Base-by-base conservation (phyloP, 1,140 invertebrate genomes). In the Laupala kohalensis region DNA sequence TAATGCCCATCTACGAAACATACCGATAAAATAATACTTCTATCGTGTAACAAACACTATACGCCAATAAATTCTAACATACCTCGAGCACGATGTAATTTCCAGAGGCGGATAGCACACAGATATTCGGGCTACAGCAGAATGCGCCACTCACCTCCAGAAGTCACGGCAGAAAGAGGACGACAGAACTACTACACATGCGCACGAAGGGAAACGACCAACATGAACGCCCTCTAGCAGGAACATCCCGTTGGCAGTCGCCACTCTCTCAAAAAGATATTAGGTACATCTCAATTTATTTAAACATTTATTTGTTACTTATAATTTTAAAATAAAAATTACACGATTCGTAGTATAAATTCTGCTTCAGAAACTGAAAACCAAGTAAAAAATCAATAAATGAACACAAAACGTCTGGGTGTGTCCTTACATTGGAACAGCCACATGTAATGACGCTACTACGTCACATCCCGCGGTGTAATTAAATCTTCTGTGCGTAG, bases 131-230 rank as follows among this genome's bases (percentile, higher is more conserved):
- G 29, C 53, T 63, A 23, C 13, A 73, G 63, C 75, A 78, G 74
- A 74, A 74, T 79, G 78, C 75, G 79, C 78, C 80, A 84, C 83
- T 84, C 83, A 84, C 83, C 83, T 84, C 79, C 76, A 82, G 80
- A 80, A 81, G 81, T 83, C 79, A 84, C 82, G 79, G 80, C 81
- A 84, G 83, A 85, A 85, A 84, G 83, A 84, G 82, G 81, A 79
- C 79, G 80, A 77, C 71, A 77, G 72, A 78, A 72, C 73, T 67
- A 77, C 76, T 75, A 78, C 78, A 80, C 81, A 81, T 83, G 82
- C 82, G 82, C 81, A 80, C 67, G 68, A 28, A n/a, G 70, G 63
- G 26, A 28, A 53, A 19, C 19, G 37, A 53, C 9, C 37, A 13
- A 53, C 37, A 53, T 19, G 9, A 53, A 53, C 37, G 37, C 37